Evolutionary conservation across 2,113 vertebrate genomes (phyloP), one percentile per base, ranked within the genome.

Genomic region (Gambusia holbrooki): DNA sequence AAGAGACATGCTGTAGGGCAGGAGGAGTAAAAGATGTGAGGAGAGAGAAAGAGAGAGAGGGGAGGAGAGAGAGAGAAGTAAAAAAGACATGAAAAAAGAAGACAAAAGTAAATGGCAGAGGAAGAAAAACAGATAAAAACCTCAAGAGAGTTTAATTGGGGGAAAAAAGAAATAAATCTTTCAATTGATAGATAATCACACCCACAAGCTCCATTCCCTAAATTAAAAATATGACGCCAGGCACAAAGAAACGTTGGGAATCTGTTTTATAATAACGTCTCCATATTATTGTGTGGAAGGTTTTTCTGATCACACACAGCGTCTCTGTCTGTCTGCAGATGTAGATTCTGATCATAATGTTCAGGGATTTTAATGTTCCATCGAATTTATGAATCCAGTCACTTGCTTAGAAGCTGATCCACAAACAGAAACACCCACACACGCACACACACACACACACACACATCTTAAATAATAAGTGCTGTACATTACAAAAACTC

Each of bases 341-440:
- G 5, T 51, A 54, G 22, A 54, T n/a, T 54, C 22, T 22, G 19
- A 25, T 25, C 48, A 54, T n/a, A n/a, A n/a, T n/a, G n/a, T 6
- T 42, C 8, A 33, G 15, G 33, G 40, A 54, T 84, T 61, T 77
- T 72, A 76, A 28, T 42, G 81, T 29, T 74, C 29, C 33, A 35
- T 76, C 69, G 25, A 73, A 77, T 81, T 54, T 76, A 74, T 84
- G 73, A 35, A n/a, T 10, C 30, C 19, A 71, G 40, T 79, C 68
- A 81, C 15, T 45, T 78, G 30, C 42, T 51, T 65, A 30, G 45
- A 25, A 67, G 0, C 27, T 28, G 61, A 17, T 48, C 35, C 63
- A 29, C 32, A 63, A 62, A 28, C 54, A 71, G 37, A 75, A 69
- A 35, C 42, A 35, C 1, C 1, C 33, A 8, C 33, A 35, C 27